These are phyloP conservation scores for Sebastes minor DNA, from an alignment of 2,797 vertebrate genomes.

Conservation along the genomic window DNA sequence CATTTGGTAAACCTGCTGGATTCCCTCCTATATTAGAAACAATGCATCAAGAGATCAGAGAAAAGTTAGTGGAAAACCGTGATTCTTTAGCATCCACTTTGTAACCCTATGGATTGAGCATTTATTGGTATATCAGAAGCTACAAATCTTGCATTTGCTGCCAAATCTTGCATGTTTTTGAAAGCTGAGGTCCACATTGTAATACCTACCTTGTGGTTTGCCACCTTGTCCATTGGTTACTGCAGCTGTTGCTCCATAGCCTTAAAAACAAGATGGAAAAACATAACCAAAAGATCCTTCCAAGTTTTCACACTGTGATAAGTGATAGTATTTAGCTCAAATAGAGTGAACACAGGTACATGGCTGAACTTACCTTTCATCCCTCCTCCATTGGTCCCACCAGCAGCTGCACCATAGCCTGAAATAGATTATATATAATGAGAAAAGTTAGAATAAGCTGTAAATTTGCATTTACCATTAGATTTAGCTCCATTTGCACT, in stretches of 20 bases:
- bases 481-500: slow-evolving; percentile 21
- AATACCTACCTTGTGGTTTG: slow-evolving; percentile 37
- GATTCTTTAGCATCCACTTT: not conserved
- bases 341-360: not conserved
- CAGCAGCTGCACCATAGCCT: slow-evolving; percentile 58
- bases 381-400: slow-evolving; percentile 28
- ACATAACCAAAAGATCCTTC: not conserved
- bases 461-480: not conserved
- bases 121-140: not conserved
- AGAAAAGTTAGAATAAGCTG: not conserved
- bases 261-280: slow-evolving; percentile 23
- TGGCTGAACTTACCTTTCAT: slow-evolving; percentile 47
- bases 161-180: not conserved
- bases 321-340: not conserved
- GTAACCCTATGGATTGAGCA: accelerated
- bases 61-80: not conserved
- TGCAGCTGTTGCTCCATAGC: slow-evolving; percentile 48
- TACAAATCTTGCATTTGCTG: not conserved
- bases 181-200: not conserved
- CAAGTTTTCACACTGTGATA: not conserved
- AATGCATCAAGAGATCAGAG: not conserved
- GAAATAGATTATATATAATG: not conserved
- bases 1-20: slow-evolving; percentile 37
- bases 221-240: slow-evolving; percentile 38
- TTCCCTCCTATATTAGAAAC: slow-evolving; percentile 39